Conservation (phyloP, 92 coral and sea anemone genomes). For the Pocillopora grandis region DNA sequence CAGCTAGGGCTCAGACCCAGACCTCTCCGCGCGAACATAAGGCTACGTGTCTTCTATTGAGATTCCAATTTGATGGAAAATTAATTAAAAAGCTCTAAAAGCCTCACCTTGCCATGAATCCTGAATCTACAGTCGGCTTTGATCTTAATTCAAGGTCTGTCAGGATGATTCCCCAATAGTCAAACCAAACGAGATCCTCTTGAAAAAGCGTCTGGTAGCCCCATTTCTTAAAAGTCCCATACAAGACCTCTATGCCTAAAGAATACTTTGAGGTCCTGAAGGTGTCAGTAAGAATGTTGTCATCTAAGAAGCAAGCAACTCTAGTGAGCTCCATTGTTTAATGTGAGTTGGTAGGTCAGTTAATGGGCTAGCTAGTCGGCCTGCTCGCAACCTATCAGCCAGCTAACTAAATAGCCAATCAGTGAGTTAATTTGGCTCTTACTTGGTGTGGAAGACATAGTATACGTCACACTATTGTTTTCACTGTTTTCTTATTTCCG, state of each 20-base stretch:
- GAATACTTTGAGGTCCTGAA: slow-evolving; percentile 40
- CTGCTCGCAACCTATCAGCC: too few relatives aligned
- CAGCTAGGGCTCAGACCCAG: too few relatives aligned
- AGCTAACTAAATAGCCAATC: too few relatives aligned
- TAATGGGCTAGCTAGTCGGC: not conserved
- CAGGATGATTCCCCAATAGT: slow-evolving; percentile 80
- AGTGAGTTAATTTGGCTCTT: too few relatives aligned
- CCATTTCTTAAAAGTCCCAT: slow-evolving; percentile 54
- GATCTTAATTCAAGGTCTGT: slow-evolving; percentile 56
- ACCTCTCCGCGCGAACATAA: too few relatives aligned
- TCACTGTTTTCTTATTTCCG: too few relatives aligned
- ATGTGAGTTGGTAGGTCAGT: not conserved
- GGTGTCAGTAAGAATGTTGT: slow-evolving; percentile 24
- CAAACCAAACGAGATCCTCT: slow-evolving; percentile 86
- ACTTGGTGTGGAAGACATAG: too few relatives aligned
- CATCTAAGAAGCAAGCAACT: slow-evolving; percentile 14
- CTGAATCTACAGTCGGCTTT: not conserved
- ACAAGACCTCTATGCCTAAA: slow-evolving; percentile 75
- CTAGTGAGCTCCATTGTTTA: not conserved
- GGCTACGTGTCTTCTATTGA: too few relatives aligned
- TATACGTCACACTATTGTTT: too few relatives aligned
- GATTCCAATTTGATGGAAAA: too few relatives aligned
- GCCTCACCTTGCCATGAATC: slow-evolving; percentile 5
- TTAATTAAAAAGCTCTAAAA: not conserved
- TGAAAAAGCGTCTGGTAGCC: slow-evolving; percentile 89